phyloP scores from a whole-genome alignment of 2,797 vertebrate species.

The Avahi laniger region DNA sequence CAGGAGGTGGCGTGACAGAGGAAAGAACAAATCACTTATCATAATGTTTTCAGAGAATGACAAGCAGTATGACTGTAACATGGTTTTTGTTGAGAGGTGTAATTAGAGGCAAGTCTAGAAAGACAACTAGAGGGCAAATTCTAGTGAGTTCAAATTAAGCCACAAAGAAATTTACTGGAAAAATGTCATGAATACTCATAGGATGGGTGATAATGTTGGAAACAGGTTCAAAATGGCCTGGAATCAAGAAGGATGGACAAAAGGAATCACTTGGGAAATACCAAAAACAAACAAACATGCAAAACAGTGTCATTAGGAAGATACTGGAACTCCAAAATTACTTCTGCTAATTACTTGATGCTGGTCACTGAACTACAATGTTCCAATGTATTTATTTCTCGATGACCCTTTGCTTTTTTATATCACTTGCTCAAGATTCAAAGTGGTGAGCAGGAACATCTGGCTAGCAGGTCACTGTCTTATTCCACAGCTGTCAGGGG shows the following conservation, averaged over 20 bases:
- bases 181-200: not conserved
- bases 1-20: not conserved
- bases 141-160: not conserved
- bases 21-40: not conserved
- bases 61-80: not conserved
- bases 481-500: not conserved
- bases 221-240: not conserved
- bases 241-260: not conserved
- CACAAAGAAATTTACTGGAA: not conserved
- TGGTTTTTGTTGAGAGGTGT: not conserved
- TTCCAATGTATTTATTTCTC: not conserved
- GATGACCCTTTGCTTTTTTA: not conserved
- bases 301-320: not conserved
- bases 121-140: not conserved
- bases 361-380: not conserved
- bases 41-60: not conserved
- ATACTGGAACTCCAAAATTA: not conserved
- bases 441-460: not conserved
- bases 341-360: not conserved
- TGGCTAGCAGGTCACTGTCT: not conserved
- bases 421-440: not conserved
- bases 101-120: not conserved
- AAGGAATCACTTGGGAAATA: not conserved
- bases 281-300: not conserved
- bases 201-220: not conserved